These are phyloP conservation scores for Liposcelis brunnea DNA, from an alignment of 2,888 invertebrate genomes.

Conservation along the genomic window DNA sequence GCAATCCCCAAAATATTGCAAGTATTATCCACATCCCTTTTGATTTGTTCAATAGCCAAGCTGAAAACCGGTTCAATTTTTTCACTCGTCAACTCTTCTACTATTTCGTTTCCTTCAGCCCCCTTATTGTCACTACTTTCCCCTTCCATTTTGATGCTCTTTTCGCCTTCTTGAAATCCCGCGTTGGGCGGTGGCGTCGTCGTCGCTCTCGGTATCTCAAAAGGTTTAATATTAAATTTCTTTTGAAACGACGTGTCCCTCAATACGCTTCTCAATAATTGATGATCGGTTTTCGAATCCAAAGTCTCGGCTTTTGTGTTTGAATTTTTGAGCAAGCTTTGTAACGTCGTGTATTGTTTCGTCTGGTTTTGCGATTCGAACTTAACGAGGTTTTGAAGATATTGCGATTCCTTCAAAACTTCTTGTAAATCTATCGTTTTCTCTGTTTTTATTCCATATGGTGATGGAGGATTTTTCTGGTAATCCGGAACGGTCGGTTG, in stretches of 20 bases:
- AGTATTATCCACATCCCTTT: constrained; percentile 68
- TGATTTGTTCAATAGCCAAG: constrained; percentile 71
- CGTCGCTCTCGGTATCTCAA: constrained; percentile 38
- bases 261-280: constrained; percentile 59
- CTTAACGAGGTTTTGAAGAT: constrained; percentile 27
- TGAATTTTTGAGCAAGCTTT: constrained; percentile 14
- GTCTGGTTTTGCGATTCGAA: constrained; percentile 8
- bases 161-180: constrained; percentile 25
- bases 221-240: constrained; percentile 62
- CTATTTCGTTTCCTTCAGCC: constrained; percentile 19
- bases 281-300: constrained; percentile 49
- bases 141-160: constrained; percentile 42
- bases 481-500: no score
- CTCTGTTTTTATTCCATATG: constrained; percentile 31
- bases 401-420: constrained; percentile 37
- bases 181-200: constrained; percentile 18
- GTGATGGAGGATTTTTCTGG: neutral
- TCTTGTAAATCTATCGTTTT: constrained; percentile 44
- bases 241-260: constrained; percentile 73
- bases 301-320: constrained; percentile 19
- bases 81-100: constrained; percentile 42
- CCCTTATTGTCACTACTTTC: constrained; percentile 27
- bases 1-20: constrained; percentile 74
- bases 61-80: constrained; percentile 69
- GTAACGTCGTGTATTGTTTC: constrained; percentile 9